Percentiles rank a stretch among this genome's conserved stretches.
phyloP scores from a whole-genome alignment of 1,140 invertebrate genomes.

The Drosophila kepulauana region DNA sequence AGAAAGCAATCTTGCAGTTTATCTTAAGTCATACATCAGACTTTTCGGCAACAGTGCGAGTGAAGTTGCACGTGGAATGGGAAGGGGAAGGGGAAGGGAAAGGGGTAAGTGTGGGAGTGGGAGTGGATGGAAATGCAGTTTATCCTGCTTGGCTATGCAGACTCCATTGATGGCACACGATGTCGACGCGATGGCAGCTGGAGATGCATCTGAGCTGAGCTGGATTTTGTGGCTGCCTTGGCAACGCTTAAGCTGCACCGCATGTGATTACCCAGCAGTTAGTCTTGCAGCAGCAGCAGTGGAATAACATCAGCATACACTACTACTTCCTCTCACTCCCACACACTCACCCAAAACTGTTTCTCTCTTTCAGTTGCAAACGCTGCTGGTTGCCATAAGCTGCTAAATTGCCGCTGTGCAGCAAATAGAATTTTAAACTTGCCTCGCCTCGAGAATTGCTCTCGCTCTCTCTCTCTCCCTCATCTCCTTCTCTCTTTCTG shows the following conservation, averaged over 20 bases:
- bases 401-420: conserved; percentile 78
- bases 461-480: not conserved
- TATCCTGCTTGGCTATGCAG: conserved; percentile 29
- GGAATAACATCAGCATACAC: conserved; percentile 62
- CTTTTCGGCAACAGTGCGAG: conserved; percentile 33
- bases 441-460: conserved; percentile 28
- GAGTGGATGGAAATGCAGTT: conserved; percentile 22
- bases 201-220: conserved; percentile 40
- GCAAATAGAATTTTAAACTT: conserved; percentile 77
- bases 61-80: not conserved
- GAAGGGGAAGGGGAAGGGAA: not conserved
- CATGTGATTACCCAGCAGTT: conserved; percentile 82
- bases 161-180: conserved; percentile 73
- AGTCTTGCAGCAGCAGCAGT: conserved; percentile 59
- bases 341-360: not conserved
- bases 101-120: conserved; percentile 1
- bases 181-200: conserved; percentile 46
- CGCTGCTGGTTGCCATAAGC: conserved; percentile 34
- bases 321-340: not conserved
- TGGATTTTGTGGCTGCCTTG: conserved; percentile 51
- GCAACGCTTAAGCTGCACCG: conserved; percentile 74
- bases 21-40: conserved; percentile 70
- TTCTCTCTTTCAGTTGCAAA: no score
- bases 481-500: not conserved
- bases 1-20: conserved; percentile 45